Base-by-base conservation (phyloP, 2,888 invertebrate species). In the Trissolcus japonicus region DNA sequence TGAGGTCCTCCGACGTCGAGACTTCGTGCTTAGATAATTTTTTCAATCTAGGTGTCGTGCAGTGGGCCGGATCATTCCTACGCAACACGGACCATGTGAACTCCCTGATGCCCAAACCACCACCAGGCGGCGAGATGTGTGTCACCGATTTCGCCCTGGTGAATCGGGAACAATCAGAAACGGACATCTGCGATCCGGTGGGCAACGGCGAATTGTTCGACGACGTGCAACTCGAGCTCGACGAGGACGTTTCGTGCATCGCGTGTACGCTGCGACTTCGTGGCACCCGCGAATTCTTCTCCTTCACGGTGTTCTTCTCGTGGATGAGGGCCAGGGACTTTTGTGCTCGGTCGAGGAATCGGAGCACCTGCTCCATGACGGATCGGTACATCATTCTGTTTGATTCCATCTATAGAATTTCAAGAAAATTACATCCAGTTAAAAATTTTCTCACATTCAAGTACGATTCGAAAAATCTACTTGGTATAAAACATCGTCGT, bases 381-480 rank as follows among this genome's bases (percentile, higher is more conserved):
- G 93, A 93, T 86, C 93, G 92, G 87, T 94, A 94, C 94, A 94
- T 94, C 87, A 93, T 92, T 79, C 93, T 91, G 87, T 92, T 94
- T 62, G 93, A 91, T 87, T 94, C 93, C 77, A 92, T 92, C 94
- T 94, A 90, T 82, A 21, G 14, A 51, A 91, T 87, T n/a, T 57
- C 2, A 21, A 25, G 54, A 46, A 16, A 51, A 51, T 16, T 46
- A 46, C 6, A 6, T 16, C 6, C 16, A 16, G 46, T n/a, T 46
- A 46, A 1, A 46, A 35, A 35, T 9, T 35, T 35, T 35, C 35
- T 35, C 35, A 9, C 1, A 4, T 29, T 3, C 0, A 25, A 25
- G 25, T 6, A 25, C 2, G 4, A 25, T 25, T 25, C 6, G 25
- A 25, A 25, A 25, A 4, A 25, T 25, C 25, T 3, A 25, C 0